Evolutionary conservation across 2,888 invertebrate genomes (phyloP).

Genomic region (Embidobia sp.): DNA sequence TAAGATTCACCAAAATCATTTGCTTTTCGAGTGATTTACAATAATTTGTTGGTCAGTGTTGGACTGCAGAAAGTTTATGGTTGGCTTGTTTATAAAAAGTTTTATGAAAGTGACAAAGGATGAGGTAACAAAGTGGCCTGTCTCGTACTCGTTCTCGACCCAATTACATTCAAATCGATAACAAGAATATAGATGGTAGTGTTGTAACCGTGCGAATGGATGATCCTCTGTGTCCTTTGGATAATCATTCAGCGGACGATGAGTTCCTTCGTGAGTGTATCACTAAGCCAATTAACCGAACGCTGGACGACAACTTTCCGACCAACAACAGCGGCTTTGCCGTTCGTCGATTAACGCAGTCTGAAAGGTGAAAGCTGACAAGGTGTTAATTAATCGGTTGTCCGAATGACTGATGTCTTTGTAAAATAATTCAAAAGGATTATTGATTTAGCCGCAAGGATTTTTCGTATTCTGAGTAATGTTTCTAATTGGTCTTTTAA

Average conservation of each 20-base stretch:
- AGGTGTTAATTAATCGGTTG: no score
- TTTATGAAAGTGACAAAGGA: constrained; percentile 68
- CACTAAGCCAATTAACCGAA: constrained; percentile 61
- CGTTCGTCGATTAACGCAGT: constrained; percentile 72
- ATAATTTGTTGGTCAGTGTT: no score
- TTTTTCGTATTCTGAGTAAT: no score
- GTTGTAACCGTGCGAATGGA: constrained; percentile 70
- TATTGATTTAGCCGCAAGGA: no score
- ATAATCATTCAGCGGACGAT: constrained; percentile 65
- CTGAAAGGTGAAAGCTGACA: constrained; percentile 74
- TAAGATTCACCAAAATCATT: no score
- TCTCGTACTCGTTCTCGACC: constrained; percentile 71
- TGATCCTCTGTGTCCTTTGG: constrained; percentile 67
- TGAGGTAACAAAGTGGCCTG: constrained; percentile 74
- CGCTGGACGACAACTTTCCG: constrained; percentile 51
- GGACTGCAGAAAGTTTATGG: no score
- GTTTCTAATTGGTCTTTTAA: no score
- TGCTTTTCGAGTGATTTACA: no score
- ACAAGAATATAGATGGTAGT: constrained; percentile 70
- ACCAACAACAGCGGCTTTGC: constrained; percentile 39
- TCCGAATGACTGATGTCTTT: no score
- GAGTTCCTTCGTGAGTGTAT: constrained; percentile 69
- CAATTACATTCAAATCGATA: constrained; percentile 69
- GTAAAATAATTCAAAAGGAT: no score
- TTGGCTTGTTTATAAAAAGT: constrained; percentile 59